Conservation (phyloP, 2,797 vertebrate genomes). For the Telmatherina bonti region DNA sequence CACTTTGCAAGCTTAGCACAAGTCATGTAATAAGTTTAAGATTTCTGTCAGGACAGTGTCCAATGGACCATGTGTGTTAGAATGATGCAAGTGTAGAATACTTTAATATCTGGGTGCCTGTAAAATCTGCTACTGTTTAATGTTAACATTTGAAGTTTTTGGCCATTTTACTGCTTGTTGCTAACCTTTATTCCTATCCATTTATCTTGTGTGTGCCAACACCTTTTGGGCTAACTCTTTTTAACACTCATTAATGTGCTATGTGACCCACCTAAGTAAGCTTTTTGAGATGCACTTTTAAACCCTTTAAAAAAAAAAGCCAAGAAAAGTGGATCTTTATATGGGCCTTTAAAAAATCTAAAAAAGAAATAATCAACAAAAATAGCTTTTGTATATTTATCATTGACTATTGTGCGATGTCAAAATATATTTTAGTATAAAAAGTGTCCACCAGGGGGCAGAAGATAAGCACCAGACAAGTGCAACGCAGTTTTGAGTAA, state of each 20-base stretch:
- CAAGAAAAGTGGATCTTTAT: no score
- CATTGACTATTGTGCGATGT: no score
- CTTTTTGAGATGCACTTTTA: not conserved
- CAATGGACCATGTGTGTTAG: not conserved
- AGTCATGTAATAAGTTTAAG: not conserved
- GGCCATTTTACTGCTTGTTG: not conserved
- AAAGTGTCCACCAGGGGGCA: no score
- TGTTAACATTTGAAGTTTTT: not conserved
- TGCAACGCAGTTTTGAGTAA: no score
- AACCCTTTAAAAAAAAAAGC: not conserved
- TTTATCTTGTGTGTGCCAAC: not conserved
- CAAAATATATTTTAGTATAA: no score
- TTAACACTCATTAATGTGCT: not conserved
- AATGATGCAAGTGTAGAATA: not conserved
- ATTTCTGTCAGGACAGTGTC: not conserved
- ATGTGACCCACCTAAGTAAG: not conserved
- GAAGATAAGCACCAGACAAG: no score
- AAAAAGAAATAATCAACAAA: no score
- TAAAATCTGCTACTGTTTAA: not conserved
- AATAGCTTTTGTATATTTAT: no score
- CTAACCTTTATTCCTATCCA: no score
- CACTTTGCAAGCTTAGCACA: slow-evolving; percentile 1
- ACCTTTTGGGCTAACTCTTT: not conserved
- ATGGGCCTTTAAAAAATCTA: no score
- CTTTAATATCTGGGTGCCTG: not conserved